Conservation (phyloP, 2,113 vertebrate genomes). For the Erinaceus europaeus region DNA sequence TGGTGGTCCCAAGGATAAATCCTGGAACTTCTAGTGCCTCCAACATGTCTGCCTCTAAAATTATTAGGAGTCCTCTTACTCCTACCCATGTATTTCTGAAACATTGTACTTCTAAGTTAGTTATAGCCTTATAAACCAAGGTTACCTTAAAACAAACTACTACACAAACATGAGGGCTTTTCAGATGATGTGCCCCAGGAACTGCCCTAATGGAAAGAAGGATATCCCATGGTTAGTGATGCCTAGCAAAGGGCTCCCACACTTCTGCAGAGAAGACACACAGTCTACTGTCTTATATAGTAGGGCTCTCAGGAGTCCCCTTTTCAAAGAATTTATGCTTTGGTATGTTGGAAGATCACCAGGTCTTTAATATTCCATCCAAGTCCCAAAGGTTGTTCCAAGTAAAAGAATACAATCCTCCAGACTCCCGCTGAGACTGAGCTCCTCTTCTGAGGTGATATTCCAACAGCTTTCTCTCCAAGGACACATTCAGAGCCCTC, state of each 20-base stretch:
- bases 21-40: no score
- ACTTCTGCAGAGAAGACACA: neutral
- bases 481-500: neutral
- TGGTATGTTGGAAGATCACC: neutral
- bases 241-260: neutral
- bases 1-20: no score
- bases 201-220: neutral
- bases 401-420: neutral
- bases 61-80: no score
- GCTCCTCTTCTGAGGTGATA: neutral
- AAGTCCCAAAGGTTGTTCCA: neutral
- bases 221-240: fast-evolving
- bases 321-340: neutral
- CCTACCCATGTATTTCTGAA: no score
- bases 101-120: no score
- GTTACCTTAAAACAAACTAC: no score
- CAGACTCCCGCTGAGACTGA: neutral
- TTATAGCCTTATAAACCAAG: no score
- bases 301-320: neutral
- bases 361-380: neutral
- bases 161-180: no score
- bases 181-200: fast-evolving
- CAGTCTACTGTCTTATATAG: neutral
- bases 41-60: no score
- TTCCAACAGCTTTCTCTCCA: neutral